Percentiles rank a stretch among this genome's conserved stretches.
phyloP scores from a whole-genome alignment of 1,140 invertebrate genomes.

The Lanistes nyassanus region DNA sequence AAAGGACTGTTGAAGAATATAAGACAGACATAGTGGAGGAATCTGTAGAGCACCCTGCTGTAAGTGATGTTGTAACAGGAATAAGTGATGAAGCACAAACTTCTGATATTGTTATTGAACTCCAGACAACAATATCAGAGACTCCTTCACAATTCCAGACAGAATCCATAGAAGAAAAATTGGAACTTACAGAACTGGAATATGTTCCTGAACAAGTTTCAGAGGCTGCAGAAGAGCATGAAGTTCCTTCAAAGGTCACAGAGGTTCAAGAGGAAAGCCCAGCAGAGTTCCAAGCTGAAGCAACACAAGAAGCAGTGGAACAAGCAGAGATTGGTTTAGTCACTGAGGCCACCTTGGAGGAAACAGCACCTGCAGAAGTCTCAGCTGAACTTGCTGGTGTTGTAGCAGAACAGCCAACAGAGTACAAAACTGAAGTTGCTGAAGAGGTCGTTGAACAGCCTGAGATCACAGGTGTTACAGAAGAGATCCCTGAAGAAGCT shows the following conservation, averaged over 20 bases:
- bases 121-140: conserved; percentile 15
- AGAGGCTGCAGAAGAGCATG: conserved; percentile 25
- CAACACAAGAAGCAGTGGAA: conserved; percentile 30
- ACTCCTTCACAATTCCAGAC: conserved; percentile 22
- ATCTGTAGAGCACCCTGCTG: conserved; percentile 12
- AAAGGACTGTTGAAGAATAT: not conserved
- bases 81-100: conserved; percentile 3
- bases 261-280: conserved; percentile 31
- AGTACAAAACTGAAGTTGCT: conserved; percentile 20
- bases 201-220: conserved; percentile 31
- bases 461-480: not conserved
- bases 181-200: conserved; percentile 30
- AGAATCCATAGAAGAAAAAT: conserved; percentile 33
- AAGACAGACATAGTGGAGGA: conserved; percentile 27
- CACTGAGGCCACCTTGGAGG: conserved; percentile 33
- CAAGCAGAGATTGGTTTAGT: conserved; percentile 34
- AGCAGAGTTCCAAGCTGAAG: conserved; percentile 37
- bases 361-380: conserved; percentile 42
- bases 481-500: conserved; percentile 1
- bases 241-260: conserved; percentile 30
- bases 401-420: conserved; percentile 22
- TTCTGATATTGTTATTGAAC: conserved; percentile 24
- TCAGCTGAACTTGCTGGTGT: conserved; percentile 32
- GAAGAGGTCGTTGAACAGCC: conserved; percentile 30
- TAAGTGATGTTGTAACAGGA: conserved; percentile 16